These are phyloP conservation scores for Meriones psammophilus DNA, from an alignment of 2,797 vertebrate species.

Conservation along the genomic window DNA sequence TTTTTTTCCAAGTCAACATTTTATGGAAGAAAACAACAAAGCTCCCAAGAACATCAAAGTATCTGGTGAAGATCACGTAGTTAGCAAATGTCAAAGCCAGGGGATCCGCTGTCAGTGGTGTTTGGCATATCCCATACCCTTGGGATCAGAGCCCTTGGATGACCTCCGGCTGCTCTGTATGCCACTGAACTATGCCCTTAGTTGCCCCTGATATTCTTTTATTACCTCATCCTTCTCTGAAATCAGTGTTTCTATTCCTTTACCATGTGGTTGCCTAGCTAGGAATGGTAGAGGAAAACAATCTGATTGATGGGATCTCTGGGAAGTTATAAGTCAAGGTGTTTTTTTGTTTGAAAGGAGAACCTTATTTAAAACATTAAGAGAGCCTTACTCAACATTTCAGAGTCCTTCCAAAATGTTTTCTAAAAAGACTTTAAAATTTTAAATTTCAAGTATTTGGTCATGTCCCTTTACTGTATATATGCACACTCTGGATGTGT, in stretches of 20 bases:
- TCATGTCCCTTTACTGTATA: background rate
- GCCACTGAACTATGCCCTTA: background rate
- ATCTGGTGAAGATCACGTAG: background rate
- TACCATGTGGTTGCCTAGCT: background rate
- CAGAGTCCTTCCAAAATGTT: background rate
- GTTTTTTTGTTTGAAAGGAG: background rate
- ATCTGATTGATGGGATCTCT: background rate
- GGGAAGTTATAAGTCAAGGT: background rate
- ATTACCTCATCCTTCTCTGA: constrained; percentile 13
- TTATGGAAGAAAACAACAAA: background rate
- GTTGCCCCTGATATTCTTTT: background rate
- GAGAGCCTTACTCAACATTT: background rate
- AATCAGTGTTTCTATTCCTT: background rate
- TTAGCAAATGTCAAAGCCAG: background rate
- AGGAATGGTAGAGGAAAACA: background rate
- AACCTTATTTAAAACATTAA: background rate
- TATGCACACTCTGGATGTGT: too few species aligned
- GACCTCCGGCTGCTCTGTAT: background rate
- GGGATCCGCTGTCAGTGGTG: background rate
- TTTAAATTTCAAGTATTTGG: background rate
- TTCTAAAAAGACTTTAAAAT: background rate
- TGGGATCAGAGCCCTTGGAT: background rate
- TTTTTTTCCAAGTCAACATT: background rate
- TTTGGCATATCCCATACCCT: background rate
- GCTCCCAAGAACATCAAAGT: background rate